Base-by-base conservation (phyloP, 2,797 vertebrate genomes). In the Meda fulgida region DNA sequence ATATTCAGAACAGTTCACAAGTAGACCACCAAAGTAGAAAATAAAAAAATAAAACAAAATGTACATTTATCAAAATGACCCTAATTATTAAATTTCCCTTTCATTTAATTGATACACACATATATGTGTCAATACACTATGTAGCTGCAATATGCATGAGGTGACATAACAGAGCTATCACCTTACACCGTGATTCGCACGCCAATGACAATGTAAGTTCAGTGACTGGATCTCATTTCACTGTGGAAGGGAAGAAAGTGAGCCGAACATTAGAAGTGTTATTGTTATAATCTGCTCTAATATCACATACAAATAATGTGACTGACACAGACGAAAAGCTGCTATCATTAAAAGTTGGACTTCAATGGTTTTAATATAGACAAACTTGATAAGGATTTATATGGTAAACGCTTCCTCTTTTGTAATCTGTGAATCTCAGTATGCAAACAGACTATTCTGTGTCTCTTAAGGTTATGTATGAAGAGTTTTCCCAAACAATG, bases 91-190 rank as follows among this genome's bases (percentile, higher is more conserved):
- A 21, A 67, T 67, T 36, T 36, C 23, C 21, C n/a, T 14, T 40
- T 67, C 34, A 7, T 70, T 70, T 70, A 70, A 70, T 60, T 90
- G 89, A 48, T 89, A 88, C 87, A 88, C 91, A 91, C 87, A 89
- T 78, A 91, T 92, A 93, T 80, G 90, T 91, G 91, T 89, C 87
- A 51, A 88, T 88, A 91, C 87, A 89, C 84, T 88, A 78, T 81
- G 65, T 8, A 69, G 84, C 72, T 94, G 78, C 92, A 94, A 94
- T 89, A 93, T 93, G 92, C 87, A 94, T 89, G 85, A 88, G 63
- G 66, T 75, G 78, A 89, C 87, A 87, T 36, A 69, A 71, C 36
- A 76, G 84, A 75, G 71, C 85, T 85, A 88, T 91, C 88, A 72
- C 79, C 88, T 91, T 90, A 89, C 89, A 86, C 79, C 69, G 67